A percentile compares a stretch with the other conserved stretches of the same genome.
These are phyloP conservation scores for Vollenhovia emeryi DNA, from an alignment of 1,140 invertebrate genomes.

Conservation along the genomic window DNA sequence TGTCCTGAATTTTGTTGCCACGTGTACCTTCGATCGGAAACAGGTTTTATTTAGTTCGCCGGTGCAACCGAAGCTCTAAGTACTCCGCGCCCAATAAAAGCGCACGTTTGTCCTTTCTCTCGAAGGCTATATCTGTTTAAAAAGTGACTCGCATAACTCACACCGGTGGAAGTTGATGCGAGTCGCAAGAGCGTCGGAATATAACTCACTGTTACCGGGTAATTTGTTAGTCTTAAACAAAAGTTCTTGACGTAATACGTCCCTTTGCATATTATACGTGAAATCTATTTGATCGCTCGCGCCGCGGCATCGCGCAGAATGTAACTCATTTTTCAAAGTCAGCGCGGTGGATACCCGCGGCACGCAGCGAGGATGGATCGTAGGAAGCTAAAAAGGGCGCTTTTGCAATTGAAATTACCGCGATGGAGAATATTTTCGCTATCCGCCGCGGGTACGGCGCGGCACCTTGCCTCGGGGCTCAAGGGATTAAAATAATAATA, in stretches of 20 bases:
- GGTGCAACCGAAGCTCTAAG: not conserved
- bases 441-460: not conserved
- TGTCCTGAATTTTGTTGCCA: slow-evolving; percentile 46
- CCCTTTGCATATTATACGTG: not conserved
- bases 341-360: slow-evolving; percentile 31
- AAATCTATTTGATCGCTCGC: slow-evolving; percentile 44
- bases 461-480: slow-evolving; percentile 70
- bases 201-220: not conserved
- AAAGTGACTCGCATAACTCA: not conserved
- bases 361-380: slow-evolving; percentile 37
- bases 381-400: slow-evolving; percentile 37
- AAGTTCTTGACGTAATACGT: slow-evolving; percentile 3
- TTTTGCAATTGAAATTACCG: slow-evolving; percentile 43
- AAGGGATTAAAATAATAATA: slow-evolving; percentile 83
- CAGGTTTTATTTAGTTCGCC: not conserved
- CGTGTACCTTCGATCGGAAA: slow-evolving; percentile 22
- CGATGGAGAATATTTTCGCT: slow-evolving; percentile 33
- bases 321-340: slow-evolving; percentile 56
- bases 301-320: not conserved
- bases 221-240: slow-evolving; percentile 23
- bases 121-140: not conserved
- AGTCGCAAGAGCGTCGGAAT: not conserved
- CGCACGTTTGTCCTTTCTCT: not conserved
- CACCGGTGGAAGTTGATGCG: not conserved
- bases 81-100: not conserved